These are phyloP conservation scores for Blera fallax DNA, from an alignment of 2,888 invertebrate species.

Conservation along the genomic window DNA sequence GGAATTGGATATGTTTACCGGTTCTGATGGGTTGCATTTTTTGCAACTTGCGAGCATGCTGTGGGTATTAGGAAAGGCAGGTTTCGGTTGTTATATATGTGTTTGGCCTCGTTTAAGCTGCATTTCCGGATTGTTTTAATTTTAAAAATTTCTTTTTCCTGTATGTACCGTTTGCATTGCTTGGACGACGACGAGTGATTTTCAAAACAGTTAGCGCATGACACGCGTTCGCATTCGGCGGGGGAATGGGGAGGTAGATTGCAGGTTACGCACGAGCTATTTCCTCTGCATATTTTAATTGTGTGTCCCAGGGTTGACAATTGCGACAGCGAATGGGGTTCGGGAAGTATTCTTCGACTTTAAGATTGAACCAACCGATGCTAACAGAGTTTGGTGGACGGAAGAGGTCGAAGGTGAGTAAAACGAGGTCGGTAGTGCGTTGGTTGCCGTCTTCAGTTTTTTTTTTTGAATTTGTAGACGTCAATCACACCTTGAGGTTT, in stretches of 20 bases:
- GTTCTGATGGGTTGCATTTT: not conserved
- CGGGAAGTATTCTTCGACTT: not conserved
- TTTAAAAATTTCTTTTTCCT: not conserved
- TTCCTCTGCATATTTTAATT: not conserved
- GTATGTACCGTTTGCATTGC: not conserved
- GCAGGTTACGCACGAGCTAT: not conserved
- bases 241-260: not conserved
- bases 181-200: too few species aligned
- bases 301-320: slow-evolving; percentile 8
- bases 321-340: slow-evolving; percentile 7
- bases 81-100: not conserved
- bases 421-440: too few species aligned
- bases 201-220: too few species aligned
- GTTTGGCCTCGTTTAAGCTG: not conserved
- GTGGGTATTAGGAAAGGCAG: not conserved
- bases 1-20: not conserved
- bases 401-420: too few species aligned
- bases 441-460: too few species aligned
- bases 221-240: too few species aligned
- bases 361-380: too few species aligned
- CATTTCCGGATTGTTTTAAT: not conserved
- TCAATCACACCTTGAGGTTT: too few species aligned
- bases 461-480: too few species aligned
- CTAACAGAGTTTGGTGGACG: too few species aligned
- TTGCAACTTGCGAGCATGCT: not conserved